These are phyloP conservation scores for Neofelis nebulosa DNA, from an alignment of 2,113 vertebrate genomes.

Conservation along the genomic window DNA sequence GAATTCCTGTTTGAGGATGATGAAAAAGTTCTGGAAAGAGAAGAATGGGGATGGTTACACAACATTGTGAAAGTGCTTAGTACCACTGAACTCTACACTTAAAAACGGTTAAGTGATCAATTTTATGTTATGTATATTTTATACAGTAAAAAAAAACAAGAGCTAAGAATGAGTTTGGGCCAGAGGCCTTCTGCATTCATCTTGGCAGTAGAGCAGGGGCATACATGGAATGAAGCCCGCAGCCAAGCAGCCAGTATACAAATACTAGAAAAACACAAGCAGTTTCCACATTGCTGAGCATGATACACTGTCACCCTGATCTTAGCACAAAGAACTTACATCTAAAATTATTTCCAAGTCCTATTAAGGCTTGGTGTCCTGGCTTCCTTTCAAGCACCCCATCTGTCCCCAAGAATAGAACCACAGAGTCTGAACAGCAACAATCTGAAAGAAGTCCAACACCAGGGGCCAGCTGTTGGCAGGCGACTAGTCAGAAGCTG, in stretches of 20 bases:
- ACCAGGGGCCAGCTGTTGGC: neutral
- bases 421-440: constrained; percentile 22
- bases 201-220: constrained; percentile 11
- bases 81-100: neutral
- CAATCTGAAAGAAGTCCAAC: constrained; percentile 34
- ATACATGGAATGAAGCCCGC: constrained; percentile 17
- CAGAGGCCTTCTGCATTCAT: neutral
- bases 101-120: constrained; percentile 29
- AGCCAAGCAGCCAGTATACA: constrained; percentile 28
- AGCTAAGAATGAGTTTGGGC: neutral
- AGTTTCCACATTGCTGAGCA: constrained; percentile 58
- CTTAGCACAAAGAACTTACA: constrained; percentile 39
- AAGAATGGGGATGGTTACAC: neutral
- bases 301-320: constrained; percentile 9
- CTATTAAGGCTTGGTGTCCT: constrained; percentile 48
- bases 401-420: constrained; percentile 67
- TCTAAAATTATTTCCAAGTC: constrained; percentile 53
- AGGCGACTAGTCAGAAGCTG: neutral
- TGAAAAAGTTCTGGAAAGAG: constrained; percentile 34
- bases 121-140: constrained; percentile 6
- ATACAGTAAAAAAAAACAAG: neutral
- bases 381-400: constrained; percentile 49
- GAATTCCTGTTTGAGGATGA: neutral
- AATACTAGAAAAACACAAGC: constrained; percentile 63
- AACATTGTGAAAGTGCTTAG: neutral